A percentile compares a stretch with the other conserved stretches of the same genome.
Conservation (phyloP, 37 sponge, comb jelly and placozoan species). For the Mnemiopsis leidyi region DNA sequence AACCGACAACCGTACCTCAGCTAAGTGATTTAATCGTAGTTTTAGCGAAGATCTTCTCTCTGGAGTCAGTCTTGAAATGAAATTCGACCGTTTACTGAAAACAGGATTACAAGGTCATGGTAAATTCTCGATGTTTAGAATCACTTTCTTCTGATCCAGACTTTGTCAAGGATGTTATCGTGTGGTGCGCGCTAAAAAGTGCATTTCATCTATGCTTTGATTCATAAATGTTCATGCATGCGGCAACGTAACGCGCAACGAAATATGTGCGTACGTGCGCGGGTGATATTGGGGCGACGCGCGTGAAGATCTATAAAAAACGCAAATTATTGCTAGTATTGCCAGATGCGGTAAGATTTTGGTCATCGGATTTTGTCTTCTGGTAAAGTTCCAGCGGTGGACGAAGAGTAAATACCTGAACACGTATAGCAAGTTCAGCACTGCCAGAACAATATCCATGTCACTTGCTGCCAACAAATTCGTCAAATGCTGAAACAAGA, state of each 20-base stretch:
- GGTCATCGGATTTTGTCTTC: not conserved
- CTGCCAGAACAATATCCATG: slow-evolving; percentile 90
- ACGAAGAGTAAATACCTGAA: slow-evolving; percentile 73
- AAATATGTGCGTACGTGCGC: too few species aligned
- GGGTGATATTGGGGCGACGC: not conserved
- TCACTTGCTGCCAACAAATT: slow-evolving; percentile 81
- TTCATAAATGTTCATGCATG: too few species aligned
- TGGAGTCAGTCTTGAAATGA: slow-evolving; percentile 77
- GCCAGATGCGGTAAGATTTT: not conserved
- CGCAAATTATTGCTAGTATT: not conserved
- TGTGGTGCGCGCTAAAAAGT: not conserved
- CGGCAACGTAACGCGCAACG: too few species aligned
- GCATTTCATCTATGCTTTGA: not conserved
- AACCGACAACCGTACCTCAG: too few species aligned
- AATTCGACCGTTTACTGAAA: slow-evolving; percentile 91
- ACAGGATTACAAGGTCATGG: not conserved
- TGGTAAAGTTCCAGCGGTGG: not conserved
- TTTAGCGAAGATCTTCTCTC: slow-evolving; percentile 74
- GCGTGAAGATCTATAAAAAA: not conserved
- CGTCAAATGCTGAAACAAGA: slow-evolving; percentile 80
- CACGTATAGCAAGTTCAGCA: slow-evolving; percentile 92
- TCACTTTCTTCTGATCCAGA: not conserved
- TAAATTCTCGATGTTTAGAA: too few species aligned
- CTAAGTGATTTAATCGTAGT: slow-evolving; percentile 79
- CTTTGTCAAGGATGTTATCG: not conserved